These are phyloP conservation scores for Perizoma flavofasciatum DNA, from an alignment of 2,888 invertebrate genomes.

Conservation along the genomic window DNA sequence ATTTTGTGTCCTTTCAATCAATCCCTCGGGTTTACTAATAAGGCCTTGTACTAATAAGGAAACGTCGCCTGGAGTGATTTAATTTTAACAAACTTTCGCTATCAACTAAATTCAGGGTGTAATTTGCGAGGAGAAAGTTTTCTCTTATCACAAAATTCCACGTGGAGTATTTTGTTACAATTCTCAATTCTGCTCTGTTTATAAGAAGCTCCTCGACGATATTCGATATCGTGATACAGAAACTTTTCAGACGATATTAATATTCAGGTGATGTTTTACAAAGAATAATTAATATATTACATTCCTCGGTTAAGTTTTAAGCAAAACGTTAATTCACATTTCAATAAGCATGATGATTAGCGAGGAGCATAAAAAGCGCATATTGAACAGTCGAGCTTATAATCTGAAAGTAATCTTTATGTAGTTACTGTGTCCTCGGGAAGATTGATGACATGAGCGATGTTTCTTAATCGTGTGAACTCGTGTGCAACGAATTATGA, in stretches of 20 bases:
- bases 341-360: conserved; percentile 17
- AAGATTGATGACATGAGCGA: conserved; percentile 32
- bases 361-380: conserved; percentile 18
- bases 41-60: conserved; percentile 65
- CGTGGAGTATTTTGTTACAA: conserved; percentile 78
- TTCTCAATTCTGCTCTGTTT: conserved; percentile 64
- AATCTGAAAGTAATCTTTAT: conserved; percentile 29
- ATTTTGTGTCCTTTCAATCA: conserved; percentile 49
- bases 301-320: not conserved
- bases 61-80: conserved; percentile 74
- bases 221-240: conserved; percentile 31
- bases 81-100: conserved; percentile 78
- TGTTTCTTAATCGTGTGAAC: conserved; percentile 32
- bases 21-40: conserved; percentile 41
- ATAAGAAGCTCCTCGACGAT: conserved; percentile 42
- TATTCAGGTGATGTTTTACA: conserved; percentile 6
- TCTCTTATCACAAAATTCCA: conserved; percentile 79
- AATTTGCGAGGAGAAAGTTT: conserved; percentile 80
- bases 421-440: conserved; percentile 1
- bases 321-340: not conserved
- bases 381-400: conserved; percentile 30
- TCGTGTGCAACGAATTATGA: conserved; percentile 29
- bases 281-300: conserved; percentile 10
- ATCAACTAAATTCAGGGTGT: conserved; percentile 77
- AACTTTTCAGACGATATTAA: conserved; percentile 9